These are phyloP conservation scores for Rhinoraja longicauda DNA, from an alignment of 2,797 vertebrate species.

Conservation along the genomic window DNA sequence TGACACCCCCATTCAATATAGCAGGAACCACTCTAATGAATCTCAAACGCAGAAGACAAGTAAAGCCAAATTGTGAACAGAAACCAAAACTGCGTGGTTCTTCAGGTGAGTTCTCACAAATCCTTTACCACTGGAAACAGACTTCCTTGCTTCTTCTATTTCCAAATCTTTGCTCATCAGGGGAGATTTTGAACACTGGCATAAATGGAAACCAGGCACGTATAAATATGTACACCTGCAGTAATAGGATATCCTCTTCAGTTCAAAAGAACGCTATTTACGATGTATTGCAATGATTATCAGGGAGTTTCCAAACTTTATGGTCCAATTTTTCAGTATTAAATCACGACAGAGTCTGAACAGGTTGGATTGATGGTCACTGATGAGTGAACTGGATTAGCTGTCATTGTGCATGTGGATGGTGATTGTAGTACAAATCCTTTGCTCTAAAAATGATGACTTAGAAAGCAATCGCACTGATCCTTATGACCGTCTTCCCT, in stretches of 20 bases:
- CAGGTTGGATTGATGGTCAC: neutral
- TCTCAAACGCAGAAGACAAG: no score
- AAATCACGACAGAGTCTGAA: neutral
- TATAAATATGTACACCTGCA: neutral
- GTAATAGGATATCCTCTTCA: neutral
- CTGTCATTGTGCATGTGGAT: neutral
- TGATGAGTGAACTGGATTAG: neutral
- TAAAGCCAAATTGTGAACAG: no score
- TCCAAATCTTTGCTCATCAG: neutral
- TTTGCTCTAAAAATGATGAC: neutral
- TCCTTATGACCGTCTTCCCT: neutral
- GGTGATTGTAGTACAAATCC: neutral
- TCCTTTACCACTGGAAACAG: no score
- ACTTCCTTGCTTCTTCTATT: neutral
- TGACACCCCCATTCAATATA: no score
- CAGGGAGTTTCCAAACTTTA: neutral
- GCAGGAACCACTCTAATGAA: no score
- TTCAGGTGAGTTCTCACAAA: no score
- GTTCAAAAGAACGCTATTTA: neutral
- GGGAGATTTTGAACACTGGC: neutral
- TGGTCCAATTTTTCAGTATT: neutral
- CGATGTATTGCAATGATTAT: neutral
- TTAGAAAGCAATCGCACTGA: neutral
- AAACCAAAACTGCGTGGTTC: no score
- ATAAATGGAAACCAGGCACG: neutral